Conservation (phyloP, 2,113 vertebrate genomes). For the Onychostoma macrolepis region DNA sequence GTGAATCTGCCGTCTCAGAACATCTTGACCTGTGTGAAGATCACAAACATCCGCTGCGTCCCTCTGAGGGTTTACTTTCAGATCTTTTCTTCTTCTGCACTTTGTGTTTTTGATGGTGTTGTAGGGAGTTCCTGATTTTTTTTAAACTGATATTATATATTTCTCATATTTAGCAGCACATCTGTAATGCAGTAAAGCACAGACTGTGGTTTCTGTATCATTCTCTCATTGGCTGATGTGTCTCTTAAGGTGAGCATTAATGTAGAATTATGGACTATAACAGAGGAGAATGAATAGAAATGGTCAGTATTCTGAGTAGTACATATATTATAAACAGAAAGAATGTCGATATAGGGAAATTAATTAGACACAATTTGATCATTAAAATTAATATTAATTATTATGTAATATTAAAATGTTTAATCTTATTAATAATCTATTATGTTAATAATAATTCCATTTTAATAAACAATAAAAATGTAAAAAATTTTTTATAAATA, state of each 20-base stretch:
- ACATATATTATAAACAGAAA: too few species aligned
- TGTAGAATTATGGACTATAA: not conserved
- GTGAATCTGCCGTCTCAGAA: not conserved
- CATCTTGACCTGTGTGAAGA: not conserved
- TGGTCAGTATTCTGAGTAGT: too few species aligned
- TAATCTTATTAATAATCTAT: too few species aligned
- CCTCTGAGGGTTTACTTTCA: not conserved
- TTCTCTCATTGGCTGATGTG: not conserved
- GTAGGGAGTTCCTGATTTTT: not conserved
- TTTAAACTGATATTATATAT: not conserved
- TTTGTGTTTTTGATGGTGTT: not conserved
- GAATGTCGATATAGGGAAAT: too few species aligned
- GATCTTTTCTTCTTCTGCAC: not conserved
- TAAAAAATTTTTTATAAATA: too few species aligned
- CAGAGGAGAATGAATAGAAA: not conserved
- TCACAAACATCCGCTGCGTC: not conserved
- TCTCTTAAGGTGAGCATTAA: slow-evolving; percentile 1
- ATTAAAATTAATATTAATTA: too few species aligned
- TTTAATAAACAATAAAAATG: too few species aligned
- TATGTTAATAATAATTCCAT: too few species aligned
- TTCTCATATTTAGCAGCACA: not conserved
- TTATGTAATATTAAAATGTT: too few species aligned
- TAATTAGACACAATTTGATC: too few species aligned
- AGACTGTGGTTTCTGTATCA: not conserved
- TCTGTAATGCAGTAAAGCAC: not conserved